Evolutionary conservation across 2,113 vertebrate genomes (phyloP).

Genomic region (Scartelaos histophorus): DNA sequence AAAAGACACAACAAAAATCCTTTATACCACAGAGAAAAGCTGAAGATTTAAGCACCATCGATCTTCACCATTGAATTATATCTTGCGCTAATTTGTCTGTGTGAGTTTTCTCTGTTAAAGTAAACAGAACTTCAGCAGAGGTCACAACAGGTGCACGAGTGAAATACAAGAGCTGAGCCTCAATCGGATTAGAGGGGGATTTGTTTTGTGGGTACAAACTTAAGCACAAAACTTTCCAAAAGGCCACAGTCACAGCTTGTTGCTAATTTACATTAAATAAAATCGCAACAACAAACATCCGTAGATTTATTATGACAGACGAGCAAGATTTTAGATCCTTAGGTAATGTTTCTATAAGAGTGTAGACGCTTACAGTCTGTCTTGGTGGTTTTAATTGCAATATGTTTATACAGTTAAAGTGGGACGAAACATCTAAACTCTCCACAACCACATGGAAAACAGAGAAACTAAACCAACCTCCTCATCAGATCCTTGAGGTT

Average conservation of each 20-base stretch:
- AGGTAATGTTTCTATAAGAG: neutral
- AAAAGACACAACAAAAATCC: neutral
- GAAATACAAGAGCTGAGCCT: neutral
- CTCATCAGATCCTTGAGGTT: no score
- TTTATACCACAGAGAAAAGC: neutral
- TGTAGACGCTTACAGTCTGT: neutral
- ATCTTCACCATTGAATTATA: conserved; percentile 9
- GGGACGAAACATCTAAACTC: no score
- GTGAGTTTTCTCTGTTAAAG: neutral
- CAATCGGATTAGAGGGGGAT: conserved; percentile 8
- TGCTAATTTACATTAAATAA: conserved; percentile 3
- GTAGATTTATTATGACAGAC: neutral
- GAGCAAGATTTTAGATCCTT: neutral
- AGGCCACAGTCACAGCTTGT: conserved; percentile 4
- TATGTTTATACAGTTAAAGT: neutral
- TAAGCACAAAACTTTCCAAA: conserved; percentile 10
- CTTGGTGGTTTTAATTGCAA: neutral
- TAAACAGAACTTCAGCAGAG: neutral
- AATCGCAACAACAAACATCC: neutral
- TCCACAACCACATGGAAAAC: no score
- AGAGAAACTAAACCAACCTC: no score
- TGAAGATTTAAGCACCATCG: neutral
- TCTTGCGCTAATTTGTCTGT: neutral
- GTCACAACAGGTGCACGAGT: conserved; percentile 1
- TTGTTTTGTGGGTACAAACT: neutral